Evolutionary conservation across 2,888 invertebrate species (phyloP), one percentile per base, ranked within the genome.

Genomic region (Ochropleura leucogaster): DNA sequence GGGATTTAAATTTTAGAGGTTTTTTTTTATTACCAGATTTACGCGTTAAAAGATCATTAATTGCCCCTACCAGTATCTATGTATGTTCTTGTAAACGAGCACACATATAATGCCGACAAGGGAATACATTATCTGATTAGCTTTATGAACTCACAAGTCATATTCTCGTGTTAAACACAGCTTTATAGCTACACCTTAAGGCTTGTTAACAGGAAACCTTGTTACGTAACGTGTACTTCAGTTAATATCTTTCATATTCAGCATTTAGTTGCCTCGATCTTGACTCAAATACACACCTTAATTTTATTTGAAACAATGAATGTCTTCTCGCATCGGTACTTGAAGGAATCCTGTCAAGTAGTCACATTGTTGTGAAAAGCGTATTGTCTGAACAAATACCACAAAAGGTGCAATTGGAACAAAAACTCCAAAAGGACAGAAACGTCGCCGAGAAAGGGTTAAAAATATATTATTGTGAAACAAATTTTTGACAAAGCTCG

Each of bases 91-190:
- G 66, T 64, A 78, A 76, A 53, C 79, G 68, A 66, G 40, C 62
- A 53, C 57, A 63, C 72, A 72, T 5, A 70, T 74, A 80, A 79
- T 72, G 63, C 66, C 74, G 63, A 66, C 49, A 40, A 70, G 68
- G 67, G 63, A 71, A 68, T 77, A 77, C 81, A 81, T 80, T 85
- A 84, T 80, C 82, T 80, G 85, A 87, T 85, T 85, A 87, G 83
- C 65, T 82, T 72, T 30, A 72, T 55, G 66, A 77, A 62, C 73
- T 66, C 80, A 16, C 69, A 59, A 72, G 51, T 40, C 78, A 16
- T 77, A 55, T 20, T 44, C 55, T 6, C 10, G 30, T 62, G 46
- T 68, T 64, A 74, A 79, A 74, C 57, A 55, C 60, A 67, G 6
- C 18, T 40, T 62, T 60, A 20, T 9, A 30, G 62, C 44, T 62